Evolutionary conservation across 2,113 vertebrate genomes (phyloP), one percentile per base, ranked within the genome.

Genomic region (Scolopax mira): DNA sequence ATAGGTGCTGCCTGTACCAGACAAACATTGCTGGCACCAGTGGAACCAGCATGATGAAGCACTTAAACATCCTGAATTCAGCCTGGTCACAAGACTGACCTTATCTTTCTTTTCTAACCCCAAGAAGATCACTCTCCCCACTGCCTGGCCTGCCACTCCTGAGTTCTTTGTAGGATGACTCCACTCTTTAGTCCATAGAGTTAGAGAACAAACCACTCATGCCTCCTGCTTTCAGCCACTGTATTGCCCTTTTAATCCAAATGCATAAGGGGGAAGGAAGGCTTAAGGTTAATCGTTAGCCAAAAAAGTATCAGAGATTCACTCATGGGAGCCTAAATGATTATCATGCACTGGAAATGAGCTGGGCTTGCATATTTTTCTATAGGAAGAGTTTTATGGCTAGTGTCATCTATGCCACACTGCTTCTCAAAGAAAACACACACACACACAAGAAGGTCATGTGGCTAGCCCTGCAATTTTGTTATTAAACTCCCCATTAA

Each of bases 231-330:
- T 94, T 91, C 66, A 49, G 33, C 23, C 62, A 84, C 44, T 1
- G 6, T 72, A 33, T 60, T 88, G 74, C 28, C 60, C 42, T 93
- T 97, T 95, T 89, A 94, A 91, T 71, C 62, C 65, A 74, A 92
- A 85, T 24, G 37, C n/a, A 46, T 11, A 48, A 54, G 7, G 37
- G 61, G 41, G 44, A 89, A 95, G 95, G 91, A 90, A 79, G 80
- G 35, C 16, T 88, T 86, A 83, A 74, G 44, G 74, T 97, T 96
- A 97, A 97, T 95, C 2, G 16, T 97, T 97, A 96, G 73, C 96
- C 93, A 62, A 83, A 86, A 83, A 90, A 17, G 17, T 66, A 44
- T 66, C 64, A 65, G 78, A 70, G 21, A 37, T 71, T 93, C 73
- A 90, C 80, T 93, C 71, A 44, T 19, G 72, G 72, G 39, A 90